A percentile compares a stretch with the other conserved stretches of the same genome.
Evolutionary conservation across 2,888 invertebrate genomes (phyloP).

Genomic region (Cyrtodaria siliqua): DNA sequence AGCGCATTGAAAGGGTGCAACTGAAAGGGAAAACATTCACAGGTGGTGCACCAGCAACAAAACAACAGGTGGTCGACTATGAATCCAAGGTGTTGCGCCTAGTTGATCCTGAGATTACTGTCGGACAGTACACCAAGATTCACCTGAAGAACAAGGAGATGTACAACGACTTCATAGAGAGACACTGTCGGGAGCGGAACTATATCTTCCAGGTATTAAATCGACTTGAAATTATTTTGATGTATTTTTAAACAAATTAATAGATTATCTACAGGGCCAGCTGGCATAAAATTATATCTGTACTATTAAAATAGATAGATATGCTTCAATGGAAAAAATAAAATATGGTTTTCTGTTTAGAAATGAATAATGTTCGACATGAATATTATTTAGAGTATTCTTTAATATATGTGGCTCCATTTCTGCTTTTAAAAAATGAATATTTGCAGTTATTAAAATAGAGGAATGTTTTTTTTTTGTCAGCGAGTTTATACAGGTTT

Average conservation of each 20-base stretch:
- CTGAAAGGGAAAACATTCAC: slow-evolving; percentile 35
- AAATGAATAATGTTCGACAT: slow-evolving; percentile 11
- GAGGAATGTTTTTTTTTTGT: slow-evolving; percentile 10
- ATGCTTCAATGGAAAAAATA: slow-evolving; percentile 14
- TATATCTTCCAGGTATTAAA: slow-evolving; percentile 46
- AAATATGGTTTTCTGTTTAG: slow-evolving; percentile 4
- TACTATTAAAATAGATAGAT: slow-evolving; percentile 5
- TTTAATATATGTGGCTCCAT: slow-evolving; percentile 19
- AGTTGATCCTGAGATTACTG: slow-evolving; percentile 16
- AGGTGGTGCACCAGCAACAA: slow-evolving; percentile 14
- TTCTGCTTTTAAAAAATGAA: slow-evolving; percentile 14
- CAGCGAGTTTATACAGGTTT: slow-evolving; percentile 10
- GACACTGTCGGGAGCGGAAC: slow-evolving; percentile 39
- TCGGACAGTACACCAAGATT: slow-evolving; percentile 29
- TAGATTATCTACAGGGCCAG: slow-evolving; percentile 14
- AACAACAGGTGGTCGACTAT: slow-evolving; percentile 15
- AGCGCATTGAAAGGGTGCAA: slow-evolving; percentile 36
- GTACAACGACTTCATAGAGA: slow-evolving; percentile 34
- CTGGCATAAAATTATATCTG: slow-evolving; percentile 8
- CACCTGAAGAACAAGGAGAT: slow-evolving; percentile 17
- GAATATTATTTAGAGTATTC: slow-evolving; percentile 9
- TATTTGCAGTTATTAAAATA: slow-evolving; percentile 11
- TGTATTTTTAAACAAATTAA: slow-evolving; percentile 17
- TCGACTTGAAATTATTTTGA: slow-evolving; percentile 14
- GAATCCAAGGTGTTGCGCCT: slow-evolving; percentile 14